phyloP scores from a whole-genome alignment of 2,888 invertebrate species.

The Drosophila melanosoma region DNA sequence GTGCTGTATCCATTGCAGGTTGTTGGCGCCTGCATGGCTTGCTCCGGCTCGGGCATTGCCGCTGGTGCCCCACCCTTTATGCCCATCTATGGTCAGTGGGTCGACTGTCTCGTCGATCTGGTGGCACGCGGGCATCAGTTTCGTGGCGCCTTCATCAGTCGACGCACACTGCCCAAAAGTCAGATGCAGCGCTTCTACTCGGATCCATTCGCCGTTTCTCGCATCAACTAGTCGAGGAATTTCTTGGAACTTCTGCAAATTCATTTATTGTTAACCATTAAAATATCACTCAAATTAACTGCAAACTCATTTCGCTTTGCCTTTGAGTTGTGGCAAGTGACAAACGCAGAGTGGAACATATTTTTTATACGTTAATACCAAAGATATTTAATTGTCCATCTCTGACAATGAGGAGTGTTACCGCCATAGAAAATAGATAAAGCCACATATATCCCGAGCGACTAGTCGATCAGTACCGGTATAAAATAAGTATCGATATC shows the following conservation, averaged over 20 bases:
- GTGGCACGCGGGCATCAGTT: constrained; percentile 54
- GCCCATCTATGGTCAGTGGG: constrained; percentile 62
- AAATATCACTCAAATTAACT: neutral
- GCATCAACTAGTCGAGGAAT: constrained; percentile 2
- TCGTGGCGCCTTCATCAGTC: constrained; percentile 54
- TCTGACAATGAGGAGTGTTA: no score
- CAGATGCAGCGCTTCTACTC: constrained; percentile 6
- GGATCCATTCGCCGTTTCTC: constrained; percentile 15
- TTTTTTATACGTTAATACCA: no score
- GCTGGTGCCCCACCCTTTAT: constrained; percentile 64
- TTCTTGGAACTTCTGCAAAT: neutral
- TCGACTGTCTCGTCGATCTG: constrained; percentile 54
- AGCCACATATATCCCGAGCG: no score
- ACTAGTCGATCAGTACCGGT: no score
- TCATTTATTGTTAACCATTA: neutral
- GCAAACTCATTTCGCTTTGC: neutral
- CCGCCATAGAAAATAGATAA: no score
- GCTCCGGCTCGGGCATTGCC: constrained; percentile 47
- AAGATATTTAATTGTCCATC: no score
- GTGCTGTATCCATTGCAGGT: constrained; percentile 58
- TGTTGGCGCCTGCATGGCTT: constrained; percentile 62
- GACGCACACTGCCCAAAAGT: constrained; percentile 47
- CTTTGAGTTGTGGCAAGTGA: no score
- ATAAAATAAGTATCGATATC: no score
- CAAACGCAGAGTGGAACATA: no score